Conservation (phyloP, 1,140 invertebrate species). For the Drosophila nasuta region DNA sequence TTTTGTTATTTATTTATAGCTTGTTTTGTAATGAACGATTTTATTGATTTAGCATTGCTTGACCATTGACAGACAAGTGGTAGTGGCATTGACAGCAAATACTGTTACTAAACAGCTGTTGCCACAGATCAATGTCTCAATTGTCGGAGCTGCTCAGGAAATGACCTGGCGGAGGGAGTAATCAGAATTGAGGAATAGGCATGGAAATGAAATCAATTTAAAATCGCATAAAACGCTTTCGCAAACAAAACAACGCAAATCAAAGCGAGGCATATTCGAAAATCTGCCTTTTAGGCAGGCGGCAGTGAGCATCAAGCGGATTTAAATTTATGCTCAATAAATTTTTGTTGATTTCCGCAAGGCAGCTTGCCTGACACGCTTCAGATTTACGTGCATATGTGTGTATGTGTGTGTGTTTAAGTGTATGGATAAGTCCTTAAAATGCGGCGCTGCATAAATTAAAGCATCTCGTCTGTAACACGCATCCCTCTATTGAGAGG, state of each 20-base stretch:
- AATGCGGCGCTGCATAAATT: slow-evolving; percentile 80
- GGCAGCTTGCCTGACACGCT: slow-evolving; percentile 9
- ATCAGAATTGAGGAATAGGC: slow-evolving; percentile 52
- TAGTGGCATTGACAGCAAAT: neutral
- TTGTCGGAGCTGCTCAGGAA: slow-evolving; percentile 23
- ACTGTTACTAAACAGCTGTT: slow-evolving; percentile 62
- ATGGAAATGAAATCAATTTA: slow-evolving; percentile 81
- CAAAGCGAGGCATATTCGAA: slow-evolving; percentile 17
- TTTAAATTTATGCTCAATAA: slow-evolving; percentile 84
- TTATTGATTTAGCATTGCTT: slow-evolving; percentile 63
- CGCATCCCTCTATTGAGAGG: slow-evolving; percentile 1
- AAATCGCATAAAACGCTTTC: slow-evolving; percentile 78
- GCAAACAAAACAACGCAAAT: slow-evolving; percentile 62
- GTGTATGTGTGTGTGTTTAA: slow-evolving; percentile 30
- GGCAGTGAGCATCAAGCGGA: slow-evolving; percentile 57
- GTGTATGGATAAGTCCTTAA: slow-evolving; percentile 63
- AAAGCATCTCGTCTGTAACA: slow-evolving; percentile 45
- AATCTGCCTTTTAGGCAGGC: slow-evolving; percentile 23
- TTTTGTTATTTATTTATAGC: slow-evolving; percentile 16
- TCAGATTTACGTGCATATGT: slow-evolving; percentile 8
- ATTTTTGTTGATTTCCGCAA: slow-evolving; percentile 81
- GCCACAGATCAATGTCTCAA: slow-evolving; percentile 53
- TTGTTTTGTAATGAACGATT: slow-evolving; percentile 66
- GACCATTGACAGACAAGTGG: slow-evolving; percentile 16
- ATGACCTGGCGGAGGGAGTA: neutral